A percentile compares a stretch with the other conserved stretches of the same genome.
phyloP scores from a whole-genome alignment of 2,888 invertebrate species.

The Netelia melanura region DNA sequence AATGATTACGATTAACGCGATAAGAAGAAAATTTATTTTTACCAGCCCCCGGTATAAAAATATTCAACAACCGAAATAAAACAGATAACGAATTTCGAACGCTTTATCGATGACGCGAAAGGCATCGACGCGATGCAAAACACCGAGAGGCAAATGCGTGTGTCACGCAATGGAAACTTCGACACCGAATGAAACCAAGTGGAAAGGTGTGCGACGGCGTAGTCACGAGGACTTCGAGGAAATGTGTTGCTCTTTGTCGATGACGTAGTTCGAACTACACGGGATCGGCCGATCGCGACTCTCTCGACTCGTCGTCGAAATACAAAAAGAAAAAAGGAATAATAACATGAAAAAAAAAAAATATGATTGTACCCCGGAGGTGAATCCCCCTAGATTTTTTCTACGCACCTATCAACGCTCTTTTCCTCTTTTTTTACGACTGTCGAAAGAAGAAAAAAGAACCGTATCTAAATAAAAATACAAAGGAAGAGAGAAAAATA shows the following conservation, averaged over 20 bases:
- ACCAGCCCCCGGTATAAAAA: too few relatives aligned
- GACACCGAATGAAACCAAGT: conserved; percentile 34
- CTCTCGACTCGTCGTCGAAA: background rate
- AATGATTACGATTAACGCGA: too few relatives aligned
- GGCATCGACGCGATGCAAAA: background rate
- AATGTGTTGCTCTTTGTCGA: background rate
- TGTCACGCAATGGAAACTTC: conserved; percentile 38
- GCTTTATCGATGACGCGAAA: conserved; percentile 9
- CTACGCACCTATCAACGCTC: background rate
- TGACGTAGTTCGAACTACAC: background rate
- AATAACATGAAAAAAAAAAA: background rate
- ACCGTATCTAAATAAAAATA: background rate
- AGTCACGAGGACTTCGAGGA: conserved; percentile 14
- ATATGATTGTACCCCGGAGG: background rate
- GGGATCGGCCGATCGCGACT: background rate
- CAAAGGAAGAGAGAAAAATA: background rate
- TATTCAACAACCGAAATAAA: background rate
- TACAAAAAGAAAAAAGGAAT: background rate
- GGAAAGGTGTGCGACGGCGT: conserved; percentile 25
- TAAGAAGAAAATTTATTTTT: too few relatives aligned
- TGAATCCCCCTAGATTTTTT: background rate
- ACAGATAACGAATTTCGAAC: background rate
- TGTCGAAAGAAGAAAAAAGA: too few relatives aligned
- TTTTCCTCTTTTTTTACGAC: too few relatives aligned
- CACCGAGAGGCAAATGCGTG: conserved; percentile 4